Percentiles rank a stretch among this genome's conserved stretches.
These are phyloP conservation scores for Aphodius granarius DNA, from an alignment of 2,888 invertebrate species.

Conservation along the genomic window DNA sequence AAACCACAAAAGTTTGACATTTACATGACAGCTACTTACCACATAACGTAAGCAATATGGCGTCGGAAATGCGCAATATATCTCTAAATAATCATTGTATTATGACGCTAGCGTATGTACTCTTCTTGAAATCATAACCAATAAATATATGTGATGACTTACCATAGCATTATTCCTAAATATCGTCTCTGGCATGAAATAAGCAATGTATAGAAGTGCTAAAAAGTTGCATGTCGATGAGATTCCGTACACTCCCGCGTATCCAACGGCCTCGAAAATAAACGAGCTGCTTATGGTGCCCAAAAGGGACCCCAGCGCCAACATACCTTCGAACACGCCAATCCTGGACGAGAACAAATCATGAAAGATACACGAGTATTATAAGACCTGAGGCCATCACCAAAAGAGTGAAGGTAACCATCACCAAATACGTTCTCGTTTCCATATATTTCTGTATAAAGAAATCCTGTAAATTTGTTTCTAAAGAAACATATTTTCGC, in stretches of 20 bases:
- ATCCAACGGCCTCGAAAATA: conserved; percentile 59
- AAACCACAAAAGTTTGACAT: no score
- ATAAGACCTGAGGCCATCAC: no score
- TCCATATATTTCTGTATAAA: no score
- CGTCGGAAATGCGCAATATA: no score
- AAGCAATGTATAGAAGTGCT: conserved; percentile 56
- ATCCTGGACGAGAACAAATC: conserved; percentile 57
- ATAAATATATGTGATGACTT: background rate
- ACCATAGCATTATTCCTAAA: background rate
- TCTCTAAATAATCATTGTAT: no score
- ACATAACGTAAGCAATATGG: no score
- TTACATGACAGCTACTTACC: background rate
- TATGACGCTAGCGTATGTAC: no score
- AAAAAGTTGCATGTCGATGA: conserved; percentile 53
- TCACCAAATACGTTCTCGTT: no score
- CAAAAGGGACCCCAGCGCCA: conserved; percentile 63
- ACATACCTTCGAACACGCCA: conserved; percentile 62
- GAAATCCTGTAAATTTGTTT: no score
- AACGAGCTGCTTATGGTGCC: conserved; percentile 65
- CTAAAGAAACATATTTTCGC: no score
- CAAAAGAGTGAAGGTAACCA: no score
- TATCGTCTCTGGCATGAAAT: conserved; percentile 59
- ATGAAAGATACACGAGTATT: background rate
- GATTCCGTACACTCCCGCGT: conserved; percentile 57
- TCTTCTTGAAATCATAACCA: no score